phyloP scores from a whole-genome alignment of 2,888 invertebrate species.

The Caenorhabditis wallacei region DNA sequence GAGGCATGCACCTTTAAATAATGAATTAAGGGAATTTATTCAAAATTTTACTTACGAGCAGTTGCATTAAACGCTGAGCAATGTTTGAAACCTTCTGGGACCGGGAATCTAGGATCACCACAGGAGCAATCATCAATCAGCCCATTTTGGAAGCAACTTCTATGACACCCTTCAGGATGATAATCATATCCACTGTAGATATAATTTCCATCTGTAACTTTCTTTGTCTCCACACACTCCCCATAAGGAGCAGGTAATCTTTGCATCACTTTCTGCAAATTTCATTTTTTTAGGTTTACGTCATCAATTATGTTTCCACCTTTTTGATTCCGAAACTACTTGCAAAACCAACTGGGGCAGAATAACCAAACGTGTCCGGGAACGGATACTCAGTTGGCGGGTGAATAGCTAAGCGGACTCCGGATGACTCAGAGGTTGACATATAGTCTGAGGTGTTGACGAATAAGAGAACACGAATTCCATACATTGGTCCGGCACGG shows the following conservation, averaged over 20 bases:
- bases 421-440: constrained; percentile 76
- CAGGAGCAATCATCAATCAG: constrained; percentile 73
- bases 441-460: constrained; percentile 78
- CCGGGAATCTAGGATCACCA: constrained; percentile 76
- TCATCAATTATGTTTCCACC: constrained; percentile 57
- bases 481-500: constrained; percentile 79
- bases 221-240: constrained; percentile 68
- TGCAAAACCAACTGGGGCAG: constrained; percentile 76
- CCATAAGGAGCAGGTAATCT: constrained; percentile 73
- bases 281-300: constrained; percentile 22
- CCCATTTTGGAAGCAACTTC: constrained; percentile 76
- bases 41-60: constrained; percentile 73
- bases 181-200: constrained; percentile 75
- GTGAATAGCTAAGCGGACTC: constrained; percentile 75
- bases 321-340: constrained; percentile 76
- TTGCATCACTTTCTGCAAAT: constrained; percentile 73
- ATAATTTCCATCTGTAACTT: constrained; percentile 62
- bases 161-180: constrained; percentile 76
- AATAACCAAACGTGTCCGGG: constrained; percentile 77
- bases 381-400: constrained; percentile 75
- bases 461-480: constrained; percentile 74
- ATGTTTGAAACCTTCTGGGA: constrained; percentile 65
- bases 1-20: constrained; percentile 67
- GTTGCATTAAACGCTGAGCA: constrained; percentile 76
- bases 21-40: neutral